Conservation (phyloP, 2,888 invertebrate species). For the Hirtodrosophila histrioides region DNA sequence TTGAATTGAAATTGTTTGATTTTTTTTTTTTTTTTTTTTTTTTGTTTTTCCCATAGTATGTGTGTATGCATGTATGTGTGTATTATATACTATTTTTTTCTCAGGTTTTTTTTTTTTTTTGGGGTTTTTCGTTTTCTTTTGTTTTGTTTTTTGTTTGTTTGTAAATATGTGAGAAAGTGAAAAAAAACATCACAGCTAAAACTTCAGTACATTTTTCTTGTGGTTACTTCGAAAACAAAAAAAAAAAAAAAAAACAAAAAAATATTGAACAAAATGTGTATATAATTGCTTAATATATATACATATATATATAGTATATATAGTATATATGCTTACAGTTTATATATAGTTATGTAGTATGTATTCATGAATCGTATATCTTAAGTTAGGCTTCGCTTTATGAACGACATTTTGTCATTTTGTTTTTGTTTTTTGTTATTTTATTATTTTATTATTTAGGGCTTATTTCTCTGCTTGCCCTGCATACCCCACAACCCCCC, state of each 20-base stretch:
- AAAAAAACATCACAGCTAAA: conserved; percentile 84
- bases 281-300: conserved; percentile 16
- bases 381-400: conserved; percentile 22
- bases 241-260: conserved; percentile 37
- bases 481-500: no score
- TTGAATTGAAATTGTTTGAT: no score
- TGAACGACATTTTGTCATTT: conserved; percentile 17
- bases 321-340: no score
- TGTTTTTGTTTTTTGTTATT: not conserved
- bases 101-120: conserved; percentile 18
- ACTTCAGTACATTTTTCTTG: conserved; percentile 83
- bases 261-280: conserved; percentile 31
- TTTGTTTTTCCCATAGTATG: no score
- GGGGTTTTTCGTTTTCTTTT: conserved; percentile 23
- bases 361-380: conserved; percentile 28
- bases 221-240: conserved; percentile 54
- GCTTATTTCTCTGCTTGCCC: not conserved
- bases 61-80: not conserved
- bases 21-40: no score
- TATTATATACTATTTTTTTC: conserved; percentile 15
- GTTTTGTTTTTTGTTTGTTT: conserved; percentile 18
- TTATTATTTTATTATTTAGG: not conserved
- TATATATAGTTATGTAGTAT: not conserved
- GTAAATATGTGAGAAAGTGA: conserved; percentile 75
- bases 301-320: conserved; percentile 2